phyloP scores from a whole-genome alignment of 2,113 vertebrate species.

The Elaphurus davidianus region DNA sequence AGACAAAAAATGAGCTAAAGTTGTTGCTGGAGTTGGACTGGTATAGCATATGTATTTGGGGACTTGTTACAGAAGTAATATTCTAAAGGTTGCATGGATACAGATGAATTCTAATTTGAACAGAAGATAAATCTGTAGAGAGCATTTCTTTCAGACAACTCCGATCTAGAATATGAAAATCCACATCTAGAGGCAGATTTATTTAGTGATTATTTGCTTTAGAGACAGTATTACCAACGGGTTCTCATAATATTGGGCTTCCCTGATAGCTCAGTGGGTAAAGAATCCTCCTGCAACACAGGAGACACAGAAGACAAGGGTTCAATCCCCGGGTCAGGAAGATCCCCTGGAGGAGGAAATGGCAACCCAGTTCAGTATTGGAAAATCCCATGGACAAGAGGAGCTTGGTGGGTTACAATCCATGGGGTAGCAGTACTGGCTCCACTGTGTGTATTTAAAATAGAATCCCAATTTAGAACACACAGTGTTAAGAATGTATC shows the following conservation, averaged over 20 bases:
- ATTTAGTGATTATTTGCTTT: constrained; percentile 25
- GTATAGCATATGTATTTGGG: not conserved
- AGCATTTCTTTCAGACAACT: constrained; percentile 23
- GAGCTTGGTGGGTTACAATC: not conserved
- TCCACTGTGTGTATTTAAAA: not conserved
- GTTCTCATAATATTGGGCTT: not conserved
- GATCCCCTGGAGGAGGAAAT: not conserved
- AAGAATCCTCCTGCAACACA: not conserved
- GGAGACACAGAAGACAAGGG: not conserved
- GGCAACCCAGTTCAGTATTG: not conserved
- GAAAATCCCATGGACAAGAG: not conserved
- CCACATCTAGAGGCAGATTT: constrained; percentile 50
- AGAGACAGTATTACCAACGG: not conserved
- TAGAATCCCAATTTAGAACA: not conserved
- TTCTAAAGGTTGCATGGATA: constrained; percentile 9
- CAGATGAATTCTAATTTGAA: constrained; percentile 51
- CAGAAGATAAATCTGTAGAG: constrained; percentile 31
- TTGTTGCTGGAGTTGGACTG: not conserved
- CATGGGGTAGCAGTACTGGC: not conserved
- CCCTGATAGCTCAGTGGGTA: not conserved
- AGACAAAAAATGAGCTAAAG: not conserved
- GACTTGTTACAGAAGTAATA: not conserved
- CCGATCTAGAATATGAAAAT: constrained; percentile 15
- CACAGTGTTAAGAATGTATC: not conserved
- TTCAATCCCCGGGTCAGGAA: not conserved